Conservation (phyloP, 2,888 invertebrate genomes). For the Andrena bicolor region DNA sequence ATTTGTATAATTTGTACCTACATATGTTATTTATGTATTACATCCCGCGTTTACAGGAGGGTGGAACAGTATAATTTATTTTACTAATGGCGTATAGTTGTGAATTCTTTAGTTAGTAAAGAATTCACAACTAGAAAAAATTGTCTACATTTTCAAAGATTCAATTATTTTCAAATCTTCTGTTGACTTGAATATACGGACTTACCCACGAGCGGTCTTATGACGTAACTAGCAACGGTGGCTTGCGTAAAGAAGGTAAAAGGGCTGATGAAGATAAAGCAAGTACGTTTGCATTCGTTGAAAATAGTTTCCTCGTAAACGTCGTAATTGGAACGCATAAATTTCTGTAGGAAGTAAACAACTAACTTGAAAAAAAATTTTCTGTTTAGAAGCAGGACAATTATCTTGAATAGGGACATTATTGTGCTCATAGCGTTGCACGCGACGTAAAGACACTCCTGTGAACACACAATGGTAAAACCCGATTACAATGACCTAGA, state of each 20-base stretch:
- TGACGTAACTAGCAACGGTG: conserved; percentile 24
- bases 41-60: too few species aligned
- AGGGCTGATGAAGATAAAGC: conserved; percentile 33
- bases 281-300: conserved; percentile 14
- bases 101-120: too few species aligned
- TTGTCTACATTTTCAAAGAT: neutral
- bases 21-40: neutral
- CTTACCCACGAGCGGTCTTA: conserved; percentile 48
- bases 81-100: too few species aligned
- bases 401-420: conserved; percentile 63
- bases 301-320: conserved; percentile 32
- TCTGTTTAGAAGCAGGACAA: conserved; percentile 57
- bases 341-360: conserved; percentile 26
- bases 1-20: too few species aligned
- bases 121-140: too few species aligned
- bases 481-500: conserved; percentile 17
- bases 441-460: conserved; percentile 57
- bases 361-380: conserved; percentile 50
- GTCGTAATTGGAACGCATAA: conserved; percentile 47
- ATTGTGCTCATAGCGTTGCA: conserved; percentile 56
- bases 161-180: neutral
- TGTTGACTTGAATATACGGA: neutral
- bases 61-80: too few species aligned
- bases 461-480: neutral
- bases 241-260: conserved; percentile 19